A percentile compares a stretch with the other conserved stretches of the same genome.
Conservation (phyloP, 2,888 invertebrate genomes). For the Malthinus flaveolus region DNA sequence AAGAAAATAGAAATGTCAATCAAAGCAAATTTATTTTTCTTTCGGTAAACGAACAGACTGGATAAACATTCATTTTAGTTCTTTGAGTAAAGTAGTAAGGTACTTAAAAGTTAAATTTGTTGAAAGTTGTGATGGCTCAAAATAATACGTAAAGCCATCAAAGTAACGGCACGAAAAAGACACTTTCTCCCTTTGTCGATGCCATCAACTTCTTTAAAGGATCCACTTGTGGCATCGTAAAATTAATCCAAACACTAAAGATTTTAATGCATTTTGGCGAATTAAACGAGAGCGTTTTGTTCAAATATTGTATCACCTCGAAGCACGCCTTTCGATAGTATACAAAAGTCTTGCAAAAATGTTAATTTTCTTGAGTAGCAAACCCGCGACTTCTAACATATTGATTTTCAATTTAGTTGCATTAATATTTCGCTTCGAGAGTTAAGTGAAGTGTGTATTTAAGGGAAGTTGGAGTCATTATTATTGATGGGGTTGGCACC, state of each 20-base stretch:
- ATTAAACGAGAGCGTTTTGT: constrained; percentile 30
- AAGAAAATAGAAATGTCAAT: background rate
- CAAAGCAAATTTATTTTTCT: background rate
- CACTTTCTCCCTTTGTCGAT: constrained; percentile 13
- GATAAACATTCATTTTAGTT: background rate
- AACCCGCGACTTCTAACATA: constrained; percentile 37
- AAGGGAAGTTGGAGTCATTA: constrained; percentile 51
- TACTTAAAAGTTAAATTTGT: constrained; percentile 17
- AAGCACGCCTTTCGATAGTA: constrained; percentile 27
- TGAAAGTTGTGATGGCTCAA: constrained; percentile 18
- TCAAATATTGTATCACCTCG: constrained; percentile 34
- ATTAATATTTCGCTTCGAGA: constrained; percentile 52
- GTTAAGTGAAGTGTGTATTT: constrained; percentile 52
- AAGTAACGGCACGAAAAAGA: constrained; percentile 25
- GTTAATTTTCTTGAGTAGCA: constrained; percentile 29
- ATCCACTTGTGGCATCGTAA: constrained; percentile 22
- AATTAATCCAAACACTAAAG: constrained; percentile 34
- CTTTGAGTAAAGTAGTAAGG: background rate
- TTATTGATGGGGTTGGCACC: constrained; percentile 52
- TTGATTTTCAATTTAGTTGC: constrained; percentile 53
- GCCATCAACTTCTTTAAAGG: constrained; percentile 19
- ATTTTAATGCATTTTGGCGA: constrained; percentile 36
- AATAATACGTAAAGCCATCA: constrained; percentile 26
- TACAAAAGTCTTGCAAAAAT: constrained; percentile 31
- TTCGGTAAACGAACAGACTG: background rate